Evolutionary conservation across 2,113 vertebrate genomes (phyloP), one percentile per base, ranked within the genome.

Genomic region (Camelus dromedarius): DNA sequence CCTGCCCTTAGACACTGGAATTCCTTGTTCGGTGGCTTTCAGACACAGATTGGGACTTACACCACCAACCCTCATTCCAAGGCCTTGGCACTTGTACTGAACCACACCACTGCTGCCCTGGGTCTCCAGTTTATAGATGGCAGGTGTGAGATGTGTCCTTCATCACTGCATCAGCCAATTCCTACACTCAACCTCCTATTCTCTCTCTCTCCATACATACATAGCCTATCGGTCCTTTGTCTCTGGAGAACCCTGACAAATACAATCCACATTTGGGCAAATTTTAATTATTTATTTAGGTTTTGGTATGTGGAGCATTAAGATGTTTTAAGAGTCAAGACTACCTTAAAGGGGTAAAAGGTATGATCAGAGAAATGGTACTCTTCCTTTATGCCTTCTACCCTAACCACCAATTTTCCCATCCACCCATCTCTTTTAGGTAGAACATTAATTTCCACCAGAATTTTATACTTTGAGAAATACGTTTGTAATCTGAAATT

Each of bases 401-500:
- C 3, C 16, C 0, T 32, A 9, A n/a, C 75, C 48, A 8, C 1
- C 5, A 1, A 67, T 26, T 73, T 89, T 30, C 3, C 5, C 19
- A 48, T 10, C 6, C 64, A 58, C 2, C 75, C 18, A 14, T 15
- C 3, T 75, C 15, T 76, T 75, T 88, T 60, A 80, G 58, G 22
- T 35, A 85, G 46, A 11, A 18, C 42, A 81, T 46, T 20, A 62
- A 72, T 64, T 67, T 92, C 35, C 67, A 67, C 18, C 22, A 20
- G 4, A 46, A 22, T n/a, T 72, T 46, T 69, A 13, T 30, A 62
- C 9, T 50, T 66, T 70, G 4, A 92, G 2, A 66, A 62, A 20
- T 28, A 77, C 52, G 4, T 48, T 38, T 60, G 2, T 28, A 86
- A 60, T 42, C 10, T 58, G 48, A 85, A 8, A 67, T n/a, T 5